phyloP scores from a whole-genome alignment of 2,888 invertebrate species.

The Ellobium chinense region DNA sequence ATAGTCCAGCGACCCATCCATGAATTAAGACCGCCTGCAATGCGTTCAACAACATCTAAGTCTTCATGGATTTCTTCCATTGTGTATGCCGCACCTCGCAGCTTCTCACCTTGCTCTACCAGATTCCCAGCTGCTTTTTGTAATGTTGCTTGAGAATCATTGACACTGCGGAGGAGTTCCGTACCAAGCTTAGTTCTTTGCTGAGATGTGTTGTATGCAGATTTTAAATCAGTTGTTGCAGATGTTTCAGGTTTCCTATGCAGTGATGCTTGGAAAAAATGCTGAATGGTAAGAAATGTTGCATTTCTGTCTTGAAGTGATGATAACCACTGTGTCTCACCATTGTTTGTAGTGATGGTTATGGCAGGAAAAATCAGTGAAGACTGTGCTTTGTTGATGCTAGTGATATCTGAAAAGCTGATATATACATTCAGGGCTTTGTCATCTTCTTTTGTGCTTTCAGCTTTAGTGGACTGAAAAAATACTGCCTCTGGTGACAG shows the following conservation, averaged over 20 bases:
- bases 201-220: slow-evolving; percentile 5
- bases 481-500: slow-evolving; percentile 50
- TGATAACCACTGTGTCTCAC: slow-evolving; percentile 65
- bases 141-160: slow-evolving; percentile 66
- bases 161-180: slow-evolving; percentile 60
- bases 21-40: slow-evolving; percentile 62
- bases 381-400: slow-evolving; percentile 62
- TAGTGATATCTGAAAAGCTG: slow-evolving; percentile 55
- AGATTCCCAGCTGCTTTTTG: slow-evolving; percentile 60
- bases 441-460: slow-evolving; percentile 6
- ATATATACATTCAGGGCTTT: slow-evolving; percentile 38
- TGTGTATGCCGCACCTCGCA: slow-evolving; percentile 54
- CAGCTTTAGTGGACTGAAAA: slow-evolving; percentile 48
- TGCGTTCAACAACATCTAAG: slow-evolving; percentile 62
- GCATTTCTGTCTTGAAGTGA: slow-evolving; percentile 62
- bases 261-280: slow-evolving; percentile 59
- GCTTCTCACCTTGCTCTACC: slow-evolving; percentile 62
- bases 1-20: slow-evolving; percentile 68
- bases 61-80: slow-evolving; percentile 69
- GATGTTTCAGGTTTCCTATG: neutral
- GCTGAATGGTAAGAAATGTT: slow-evolving; percentile 57
- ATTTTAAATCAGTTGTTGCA: neutral
- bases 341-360: slow-evolving; percentile 53
- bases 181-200: slow-evolving; percentile 56
- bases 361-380: slow-evolving; percentile 65